Evolutionary conservation across 2,797 vertebrate species (phyloP).

Genomic region (Danio aesculapii): DNA sequence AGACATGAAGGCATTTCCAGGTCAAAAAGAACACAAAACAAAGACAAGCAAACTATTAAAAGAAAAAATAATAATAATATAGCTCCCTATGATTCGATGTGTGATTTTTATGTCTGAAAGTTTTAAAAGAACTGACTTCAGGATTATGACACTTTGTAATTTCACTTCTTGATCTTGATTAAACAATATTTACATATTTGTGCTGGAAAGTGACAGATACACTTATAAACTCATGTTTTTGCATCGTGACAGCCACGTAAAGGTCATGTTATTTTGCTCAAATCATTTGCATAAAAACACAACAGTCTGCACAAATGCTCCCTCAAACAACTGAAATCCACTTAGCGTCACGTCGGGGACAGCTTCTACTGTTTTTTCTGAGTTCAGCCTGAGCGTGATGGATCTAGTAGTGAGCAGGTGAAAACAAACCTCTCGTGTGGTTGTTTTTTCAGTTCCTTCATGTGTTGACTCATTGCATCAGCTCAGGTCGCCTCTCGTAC

Average conservation of each 20-base stretch:
- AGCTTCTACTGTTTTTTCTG: slow-evolving; percentile 1
- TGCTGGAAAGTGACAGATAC: too few relatives aligned
- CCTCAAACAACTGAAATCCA: not conserved
- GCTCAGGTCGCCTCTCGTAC: slow-evolving; percentile 2
- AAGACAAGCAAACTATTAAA: too few relatives aligned
- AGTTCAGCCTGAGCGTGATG: slow-evolving; percentile 20
- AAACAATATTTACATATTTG: too few relatives aligned
- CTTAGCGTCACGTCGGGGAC: not conserved
- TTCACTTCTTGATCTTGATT: too few relatives aligned
- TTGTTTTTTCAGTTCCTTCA: slow-evolving; percentile 22
- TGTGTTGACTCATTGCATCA: slow-evolving; percentile 42
- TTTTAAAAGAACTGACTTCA: too few relatives aligned
- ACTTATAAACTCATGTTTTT: too few relatives aligned
- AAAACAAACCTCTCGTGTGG: not conserved
- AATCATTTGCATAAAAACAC: not conserved
- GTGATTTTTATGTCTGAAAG: too few relatives aligned
- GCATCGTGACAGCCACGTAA: not conserved
- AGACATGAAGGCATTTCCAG: too few relatives aligned
- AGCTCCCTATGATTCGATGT: too few relatives aligned
- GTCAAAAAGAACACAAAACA: too few relatives aligned
- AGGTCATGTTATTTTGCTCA: not conserved
- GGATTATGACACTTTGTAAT: too few relatives aligned
- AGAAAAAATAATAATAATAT: too few relatives aligned
- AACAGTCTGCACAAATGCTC: not conserved
- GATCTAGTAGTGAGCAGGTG: not conserved